Evolutionary conservation across 2,888 invertebrate genomes (phyloP).

Genomic region (Temnothorax ravouxi): DNA sequence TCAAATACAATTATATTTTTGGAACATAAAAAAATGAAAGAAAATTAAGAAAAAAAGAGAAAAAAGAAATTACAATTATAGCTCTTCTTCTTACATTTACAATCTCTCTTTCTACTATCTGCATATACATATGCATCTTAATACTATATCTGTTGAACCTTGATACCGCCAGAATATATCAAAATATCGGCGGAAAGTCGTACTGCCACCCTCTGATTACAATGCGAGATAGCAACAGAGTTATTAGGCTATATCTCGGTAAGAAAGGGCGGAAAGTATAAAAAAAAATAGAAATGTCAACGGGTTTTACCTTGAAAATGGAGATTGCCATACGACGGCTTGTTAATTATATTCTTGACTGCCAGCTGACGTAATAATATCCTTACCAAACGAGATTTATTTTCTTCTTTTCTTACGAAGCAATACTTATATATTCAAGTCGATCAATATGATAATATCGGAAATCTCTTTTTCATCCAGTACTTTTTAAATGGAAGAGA

Average conservation of each 20-base stretch:
- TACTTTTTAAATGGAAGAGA: background rate
- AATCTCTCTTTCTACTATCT: background rate
- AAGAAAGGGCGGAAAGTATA: constrained; percentile 44
- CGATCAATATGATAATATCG: background rate
- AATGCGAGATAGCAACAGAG: constrained; percentile 71
- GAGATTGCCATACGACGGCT: constrained; percentile 43
- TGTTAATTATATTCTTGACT: constrained; percentile 41
- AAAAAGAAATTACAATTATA: background rate
- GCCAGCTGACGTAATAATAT: background rate
- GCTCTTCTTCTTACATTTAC: background rate
- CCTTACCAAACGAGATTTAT: background rate
- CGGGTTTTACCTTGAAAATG: constrained; percentile 61
- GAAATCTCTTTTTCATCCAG: background rate
- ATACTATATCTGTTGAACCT: constrained; percentile 72
- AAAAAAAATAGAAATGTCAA: constrained; percentile 52
- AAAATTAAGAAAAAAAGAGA: background rate
- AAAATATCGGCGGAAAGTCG: constrained; percentile 66
- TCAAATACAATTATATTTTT: background rate
- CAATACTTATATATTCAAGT: background rate
- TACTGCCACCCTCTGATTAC: constrained; percentile 72
- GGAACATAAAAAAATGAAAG: background rate
- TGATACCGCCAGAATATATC: constrained; percentile 66
- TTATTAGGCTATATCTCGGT: constrained; percentile 69
- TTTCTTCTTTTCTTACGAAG: background rate
- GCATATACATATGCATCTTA: constrained; percentile 32